phyloP scores from a whole-genome alignment of 2,888 invertebrate genomes.

The Xylota segnis region DNA sequence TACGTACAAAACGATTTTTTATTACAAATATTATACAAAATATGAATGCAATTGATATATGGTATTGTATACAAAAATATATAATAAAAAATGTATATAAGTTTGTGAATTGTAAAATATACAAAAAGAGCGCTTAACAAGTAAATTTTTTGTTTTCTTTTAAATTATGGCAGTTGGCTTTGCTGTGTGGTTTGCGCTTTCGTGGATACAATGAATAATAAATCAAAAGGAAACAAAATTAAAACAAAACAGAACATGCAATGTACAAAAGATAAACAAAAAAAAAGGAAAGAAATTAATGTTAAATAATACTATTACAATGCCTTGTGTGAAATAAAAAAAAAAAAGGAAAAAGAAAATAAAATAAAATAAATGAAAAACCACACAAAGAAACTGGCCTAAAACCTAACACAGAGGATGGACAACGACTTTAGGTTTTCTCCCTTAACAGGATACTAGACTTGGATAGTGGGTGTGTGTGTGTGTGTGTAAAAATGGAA shows the following conservation, averaged over 20 bases:
- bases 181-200: conserved; percentile 67
- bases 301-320: conserved; percentile 56
- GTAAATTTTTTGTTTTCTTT: conserved; percentile 60
- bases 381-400: conserved; percentile 70
- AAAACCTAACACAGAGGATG: conserved; percentile 62
- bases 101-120: conserved; percentile 80
- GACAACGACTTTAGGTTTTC: conserved; percentile 66
- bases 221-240: conserved; percentile 38
- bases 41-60: conserved; percentile 58
- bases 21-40: conserved; percentile 70
- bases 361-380: conserved; percentile 35
- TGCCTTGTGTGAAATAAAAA: conserved; percentile 44
- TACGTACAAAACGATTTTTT: conserved; percentile 65
- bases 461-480: conserved; percentile 77
- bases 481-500: too few relatives aligned
- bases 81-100: conserved; percentile 55
- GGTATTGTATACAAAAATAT: conserved; percentile 67
- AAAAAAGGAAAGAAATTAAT: conserved; percentile 53
- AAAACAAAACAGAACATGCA: conserved; percentile 20
- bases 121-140: conserved; percentile 82
- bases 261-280: conserved; percentile 25
- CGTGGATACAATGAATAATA: conserved; percentile 40
- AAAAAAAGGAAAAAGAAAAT: conserved; percentile 54
- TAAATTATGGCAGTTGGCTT: conserved; percentile 75
- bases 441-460: conserved; percentile 77